These are phyloP conservation scores for Trachops cirrhosus DNA, from an alignment of 2,797 vertebrate genomes.

Conservation along the genomic window DNA sequence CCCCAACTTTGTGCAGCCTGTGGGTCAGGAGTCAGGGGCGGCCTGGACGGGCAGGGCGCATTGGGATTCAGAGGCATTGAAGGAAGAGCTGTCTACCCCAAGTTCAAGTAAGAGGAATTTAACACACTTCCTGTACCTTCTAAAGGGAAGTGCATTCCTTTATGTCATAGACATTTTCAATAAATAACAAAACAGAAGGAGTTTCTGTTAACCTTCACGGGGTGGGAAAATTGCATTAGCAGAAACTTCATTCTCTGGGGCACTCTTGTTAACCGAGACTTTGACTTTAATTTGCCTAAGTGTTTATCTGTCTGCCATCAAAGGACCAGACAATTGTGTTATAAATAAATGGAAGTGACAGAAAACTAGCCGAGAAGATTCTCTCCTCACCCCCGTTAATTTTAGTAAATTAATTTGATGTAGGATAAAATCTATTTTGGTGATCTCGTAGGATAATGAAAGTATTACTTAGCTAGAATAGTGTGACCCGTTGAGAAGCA, in stretches of 20 bases:
- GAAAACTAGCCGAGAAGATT: conserved; percentile 9
- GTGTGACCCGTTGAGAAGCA: background rate
- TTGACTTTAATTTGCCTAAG: conserved; percentile 38
- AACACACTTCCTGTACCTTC: background rate
- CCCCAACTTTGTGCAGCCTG: background rate
- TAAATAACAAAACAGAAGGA: conserved; percentile 29
- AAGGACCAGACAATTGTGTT: conserved; percentile 45
- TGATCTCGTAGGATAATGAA: conserved; percentile 1
- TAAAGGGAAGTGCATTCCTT: background rate
- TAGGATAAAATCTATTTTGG: conserved; percentile 52
- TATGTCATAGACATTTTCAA: conserved; percentile 9
- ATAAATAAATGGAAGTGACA: conserved; percentile 39
- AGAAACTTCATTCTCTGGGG: conserved; percentile 21
- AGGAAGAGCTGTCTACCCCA: background rate
- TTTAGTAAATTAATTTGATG: conserved; percentile 54
- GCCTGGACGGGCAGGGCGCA: background rate
- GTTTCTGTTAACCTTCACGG: conserved; percentile 4
- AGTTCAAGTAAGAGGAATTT: background rate
- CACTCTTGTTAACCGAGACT: conserved; percentile 30
- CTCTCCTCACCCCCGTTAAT: conserved; percentile 21
- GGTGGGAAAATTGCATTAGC: background rate
- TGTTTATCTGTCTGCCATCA: conserved; percentile 37
- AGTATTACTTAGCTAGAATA: conserved; percentile 41
- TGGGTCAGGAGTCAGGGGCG: background rate
- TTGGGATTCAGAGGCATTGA: background rate